Percentiles rank a stretch among this genome's conserved stretches.
Evolutionary conservation across 64 coral and sea anemone species (phyloP).

Genomic region (Montipora sp.): DNA sequence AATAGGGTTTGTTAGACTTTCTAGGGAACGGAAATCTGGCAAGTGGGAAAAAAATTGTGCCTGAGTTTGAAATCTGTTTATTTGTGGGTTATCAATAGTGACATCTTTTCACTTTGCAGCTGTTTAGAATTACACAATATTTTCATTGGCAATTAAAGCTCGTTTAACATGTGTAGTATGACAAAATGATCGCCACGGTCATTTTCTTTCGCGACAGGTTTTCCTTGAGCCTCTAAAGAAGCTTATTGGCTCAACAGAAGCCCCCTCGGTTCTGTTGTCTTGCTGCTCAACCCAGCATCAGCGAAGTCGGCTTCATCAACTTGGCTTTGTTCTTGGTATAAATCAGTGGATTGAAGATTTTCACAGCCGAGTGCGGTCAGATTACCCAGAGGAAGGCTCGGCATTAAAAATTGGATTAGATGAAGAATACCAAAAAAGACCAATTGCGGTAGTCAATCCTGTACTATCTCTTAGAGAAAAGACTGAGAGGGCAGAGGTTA

Average conservation of each 20-base stretch:
- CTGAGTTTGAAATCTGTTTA: too few species aligned
- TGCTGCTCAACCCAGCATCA: slow-evolving; percentile 68
- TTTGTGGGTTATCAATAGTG: too few species aligned
- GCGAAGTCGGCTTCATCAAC: slow-evolving; percentile 65
- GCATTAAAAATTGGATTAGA: neutral
- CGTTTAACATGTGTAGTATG: neutral
- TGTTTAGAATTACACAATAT: too few species aligned
- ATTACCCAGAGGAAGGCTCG: neutral
- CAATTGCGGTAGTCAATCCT: slow-evolving; percentile 18
- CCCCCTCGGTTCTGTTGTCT: slow-evolving; percentile 64
- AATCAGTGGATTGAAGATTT: slow-evolving; percentile 88
- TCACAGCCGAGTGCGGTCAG: slow-evolving; percentile 1
- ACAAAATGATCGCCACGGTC: neutral
- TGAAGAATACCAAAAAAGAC: neutral
- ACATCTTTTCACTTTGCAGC: too few species aligned
- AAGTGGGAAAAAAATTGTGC: too few species aligned
- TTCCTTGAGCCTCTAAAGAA: slow-evolving; percentile 81
- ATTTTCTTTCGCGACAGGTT: slow-evolving; percentile 33
- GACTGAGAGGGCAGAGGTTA: neutral
- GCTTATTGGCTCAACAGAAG: slow-evolving; percentile 63
- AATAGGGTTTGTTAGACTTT: too few species aligned
- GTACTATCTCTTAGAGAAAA: neutral
- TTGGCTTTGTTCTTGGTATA: slow-evolving; percentile 73
- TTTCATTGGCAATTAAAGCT: too few species aligned
- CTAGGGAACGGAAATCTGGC: too few species aligned